phyloP scores from a whole-genome alignment of 2,113 vertebrate species.

The Oceanodroma tethys region DNA sequence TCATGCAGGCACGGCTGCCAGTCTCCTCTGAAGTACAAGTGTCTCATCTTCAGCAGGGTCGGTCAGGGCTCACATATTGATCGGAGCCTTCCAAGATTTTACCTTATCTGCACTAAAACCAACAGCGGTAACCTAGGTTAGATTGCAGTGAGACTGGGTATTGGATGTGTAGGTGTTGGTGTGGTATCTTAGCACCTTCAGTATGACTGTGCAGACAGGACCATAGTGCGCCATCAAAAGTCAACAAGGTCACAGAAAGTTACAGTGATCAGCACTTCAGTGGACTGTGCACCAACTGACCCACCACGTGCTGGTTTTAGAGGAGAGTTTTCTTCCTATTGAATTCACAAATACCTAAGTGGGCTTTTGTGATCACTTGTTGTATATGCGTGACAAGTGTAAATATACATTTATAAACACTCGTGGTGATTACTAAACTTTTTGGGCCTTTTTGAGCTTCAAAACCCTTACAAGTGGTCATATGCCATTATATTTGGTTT shows the following conservation, averaged over 20 bases:
- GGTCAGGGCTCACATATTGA: fast-evolving
- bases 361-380: neutral
- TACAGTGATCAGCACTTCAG: neutral
- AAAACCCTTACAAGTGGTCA: neutral
- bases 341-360: neutral
- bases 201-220: neutral
- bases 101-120: neutral
- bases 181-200: neutral
- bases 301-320: neutral
- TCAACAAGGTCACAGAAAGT: neutral
- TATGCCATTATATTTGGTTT: neutral
- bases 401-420: neutral
- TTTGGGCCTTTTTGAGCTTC: neutral
- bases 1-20: neutral
- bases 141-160: neutral
- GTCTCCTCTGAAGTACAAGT: neutral
- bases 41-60: neutral
- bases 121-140: neutral
- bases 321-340: neutral
- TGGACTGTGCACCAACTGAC: neutral
- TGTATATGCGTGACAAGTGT: neutral
- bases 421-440: neutral
- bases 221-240: neutral
- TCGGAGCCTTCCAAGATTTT: neutral
- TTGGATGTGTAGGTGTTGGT: neutral